Evolutionary conservation across 1,140 invertebrate species (phyloP), one percentile per base, ranked within the genome.

Genomic region (Lepidurus packardi): DNA sequence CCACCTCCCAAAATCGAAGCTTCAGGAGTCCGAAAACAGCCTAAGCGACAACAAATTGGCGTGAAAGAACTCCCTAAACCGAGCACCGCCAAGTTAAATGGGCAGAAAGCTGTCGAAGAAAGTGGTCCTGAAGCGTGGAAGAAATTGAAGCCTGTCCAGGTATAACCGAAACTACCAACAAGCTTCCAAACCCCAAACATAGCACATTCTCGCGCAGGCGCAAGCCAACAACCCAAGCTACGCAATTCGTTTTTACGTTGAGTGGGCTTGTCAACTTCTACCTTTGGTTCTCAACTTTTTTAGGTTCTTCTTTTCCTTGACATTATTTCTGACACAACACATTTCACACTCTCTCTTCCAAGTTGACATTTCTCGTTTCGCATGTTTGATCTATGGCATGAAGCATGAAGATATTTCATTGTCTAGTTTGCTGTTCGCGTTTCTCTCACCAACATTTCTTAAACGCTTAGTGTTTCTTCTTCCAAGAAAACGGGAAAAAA

Each of bases 131-230:
- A 77, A 25, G 75, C 75, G 43, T 45, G 43, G 75, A 77, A 41
- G 47, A 77, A 77, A 45, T 43, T 77, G 43, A 77, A 77, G 10
- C 75, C 75, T 44, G 75, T 77, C 41, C 75, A 77, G 75, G 75
- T 77, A 47, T 45, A 44, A 42, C 53, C 53, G 24, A 75, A 75
- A 13, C 24, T 44, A 25, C 25, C 74, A 44, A 25, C 41, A 16
- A 43, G 16, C 41, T 75, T 75, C 74, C 74, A 75, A 73, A 73
- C 6, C 24, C 42, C 24, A 11, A 77, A 5, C 44, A 25, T 7
- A 43, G 24, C 25, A 44, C 41, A 45, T 16, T 42, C 43, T 47
- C 24, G 16, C 43, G 16, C 24, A 41, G 47, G 43, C 53, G 53
- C 53, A 65, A 65, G 21, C 16, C 45, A 47, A 47, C 45, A 65